Percentiles rank a stretch among this genome's conserved stretches.
These are phyloP conservation scores for Caenorhabditis sp. DNA, from an alignment of 2,888 invertebrate species.

Conservation along the genomic window DNA sequence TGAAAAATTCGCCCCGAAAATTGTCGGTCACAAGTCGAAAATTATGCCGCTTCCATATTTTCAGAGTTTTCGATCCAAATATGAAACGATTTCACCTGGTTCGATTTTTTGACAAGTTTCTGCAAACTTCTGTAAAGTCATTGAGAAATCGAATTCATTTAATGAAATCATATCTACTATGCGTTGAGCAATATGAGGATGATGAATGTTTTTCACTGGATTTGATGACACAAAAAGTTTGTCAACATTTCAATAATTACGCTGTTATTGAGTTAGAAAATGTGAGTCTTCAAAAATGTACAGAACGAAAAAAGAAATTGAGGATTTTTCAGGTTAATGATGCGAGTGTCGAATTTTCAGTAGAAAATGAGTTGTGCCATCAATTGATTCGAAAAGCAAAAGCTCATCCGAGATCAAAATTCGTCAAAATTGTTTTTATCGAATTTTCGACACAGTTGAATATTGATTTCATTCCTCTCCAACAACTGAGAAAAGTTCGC, in stretches of 20 bases:
- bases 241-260: neutral
- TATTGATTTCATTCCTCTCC: neutral
- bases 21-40: no score
- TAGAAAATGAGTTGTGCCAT: conserved; percentile 2
- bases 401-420: neutral
- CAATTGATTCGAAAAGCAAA: neutral
- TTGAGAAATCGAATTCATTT: neutral
- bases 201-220: neutral
- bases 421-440: neutral
- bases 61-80: neutral
- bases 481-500: neutral
- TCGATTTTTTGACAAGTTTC: neutral
- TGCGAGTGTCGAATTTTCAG: neutral
- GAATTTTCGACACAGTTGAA: neutral
- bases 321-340: neutral
- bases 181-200: neutral
- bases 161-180: neutral
- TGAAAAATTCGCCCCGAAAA: no score
- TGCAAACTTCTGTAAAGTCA: no score
- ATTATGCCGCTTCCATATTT: neutral
- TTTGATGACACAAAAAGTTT: neutral
- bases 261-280: neutral
- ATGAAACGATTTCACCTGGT: neutral
- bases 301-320: neutral
- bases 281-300: neutral